Evolutionary conservation across 2,113 vertebrate species (phyloP).

Genomic region (Numenius arquata): DNA sequence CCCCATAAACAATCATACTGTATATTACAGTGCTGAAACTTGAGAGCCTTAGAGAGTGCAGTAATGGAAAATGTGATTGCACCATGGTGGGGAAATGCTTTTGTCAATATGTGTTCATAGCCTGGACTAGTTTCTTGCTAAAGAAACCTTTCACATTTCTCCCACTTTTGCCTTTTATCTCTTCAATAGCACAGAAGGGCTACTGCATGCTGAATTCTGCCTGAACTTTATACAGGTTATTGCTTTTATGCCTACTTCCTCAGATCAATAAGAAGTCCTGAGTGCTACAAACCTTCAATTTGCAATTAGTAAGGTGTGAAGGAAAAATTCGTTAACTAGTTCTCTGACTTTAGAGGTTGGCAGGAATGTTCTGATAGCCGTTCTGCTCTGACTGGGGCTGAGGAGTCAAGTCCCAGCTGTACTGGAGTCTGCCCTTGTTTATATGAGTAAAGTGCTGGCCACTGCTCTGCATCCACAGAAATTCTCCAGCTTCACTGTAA

Average conservation of each 20-base stretch:
- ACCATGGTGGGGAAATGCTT: slow-evolving; percentile 44
- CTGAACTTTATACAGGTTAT: slow-evolving; percentile 11
- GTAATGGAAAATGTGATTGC: slow-evolving; percentile 67
- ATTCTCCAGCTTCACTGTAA: not conserved
- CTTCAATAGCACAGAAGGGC: slow-evolving; percentile 24
- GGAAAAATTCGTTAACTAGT: not conserved
- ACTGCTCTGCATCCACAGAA: not conserved
- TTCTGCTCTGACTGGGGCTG: not conserved
- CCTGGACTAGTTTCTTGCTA: slow-evolving; percentile 18
- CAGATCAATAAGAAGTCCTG: not conserved
- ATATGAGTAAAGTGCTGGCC: not conserved
- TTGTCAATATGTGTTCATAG: slow-evolving; percentile 34
- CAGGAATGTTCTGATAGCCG: not conserved
- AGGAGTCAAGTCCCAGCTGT: not conserved
- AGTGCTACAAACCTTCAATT: not conserved
- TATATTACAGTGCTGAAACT: slow-evolving; percentile 22
- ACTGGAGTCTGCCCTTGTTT: not conserved
- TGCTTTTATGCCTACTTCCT: slow-evolving; percentile 25
- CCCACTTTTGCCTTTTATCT: slow-evolving; percentile 22
- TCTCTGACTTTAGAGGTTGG: not conserved
- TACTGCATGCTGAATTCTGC: slow-evolving; percentile 5
- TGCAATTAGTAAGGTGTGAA: not conserved
- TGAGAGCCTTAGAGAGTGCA: slow-evolving; percentile 32
- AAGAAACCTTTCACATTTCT: slow-evolving; percentile 11
- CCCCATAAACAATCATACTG: slow-evolving; percentile 34